These are phyloP conservation scores for Delia radicum DNA, from an alignment of 1,140 invertebrate species.

Conservation along the genomic window DNA sequence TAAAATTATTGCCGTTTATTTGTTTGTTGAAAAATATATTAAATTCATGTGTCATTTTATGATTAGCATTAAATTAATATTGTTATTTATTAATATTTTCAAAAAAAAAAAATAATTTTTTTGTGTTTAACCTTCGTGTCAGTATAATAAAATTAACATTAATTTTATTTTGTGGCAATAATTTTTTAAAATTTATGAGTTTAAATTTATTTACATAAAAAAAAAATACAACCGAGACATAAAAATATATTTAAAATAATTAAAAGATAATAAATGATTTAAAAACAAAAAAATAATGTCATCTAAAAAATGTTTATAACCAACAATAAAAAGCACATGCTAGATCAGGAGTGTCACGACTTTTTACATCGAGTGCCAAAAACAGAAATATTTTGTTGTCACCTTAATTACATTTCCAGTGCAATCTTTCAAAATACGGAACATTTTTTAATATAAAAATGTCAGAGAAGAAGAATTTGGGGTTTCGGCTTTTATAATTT, in stretches of 20 bases:
- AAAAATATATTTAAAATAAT: not conserved
- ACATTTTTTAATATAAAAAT: too few relatives aligned
- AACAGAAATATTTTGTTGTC: too few relatives aligned
- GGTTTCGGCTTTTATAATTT: too few relatives aligned
- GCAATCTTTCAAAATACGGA: too few relatives aligned
- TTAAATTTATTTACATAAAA: not conserved
- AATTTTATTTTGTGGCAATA: not conserved
- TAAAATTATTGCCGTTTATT: slow-evolving; percentile 8
- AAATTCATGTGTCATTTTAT: slow-evolving; percentile 13
- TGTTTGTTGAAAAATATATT: slow-evolving; percentile 17
- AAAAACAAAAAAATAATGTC: not conserved
- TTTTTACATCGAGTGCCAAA: too few relatives aligned
- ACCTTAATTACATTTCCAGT: too few relatives aligned
- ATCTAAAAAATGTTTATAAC: too few relatives aligned
- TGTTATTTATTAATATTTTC: slow-evolving; percentile 15
- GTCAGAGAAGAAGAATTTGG: too few relatives aligned
- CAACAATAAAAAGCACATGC: too few relatives aligned
- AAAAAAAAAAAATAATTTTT: not conserved
- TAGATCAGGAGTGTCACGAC: too few relatives aligned
- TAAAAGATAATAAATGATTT: not conserved
- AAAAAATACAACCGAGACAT: not conserved
- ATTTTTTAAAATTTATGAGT: not conserved
- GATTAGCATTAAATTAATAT: slow-evolving; percentile 22
- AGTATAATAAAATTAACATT: not conserved
- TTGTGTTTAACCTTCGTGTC: not conserved